Base-by-base conservation (phyloP, 2,113 vertebrate genomes). In the Eurypyga helias region DNA sequence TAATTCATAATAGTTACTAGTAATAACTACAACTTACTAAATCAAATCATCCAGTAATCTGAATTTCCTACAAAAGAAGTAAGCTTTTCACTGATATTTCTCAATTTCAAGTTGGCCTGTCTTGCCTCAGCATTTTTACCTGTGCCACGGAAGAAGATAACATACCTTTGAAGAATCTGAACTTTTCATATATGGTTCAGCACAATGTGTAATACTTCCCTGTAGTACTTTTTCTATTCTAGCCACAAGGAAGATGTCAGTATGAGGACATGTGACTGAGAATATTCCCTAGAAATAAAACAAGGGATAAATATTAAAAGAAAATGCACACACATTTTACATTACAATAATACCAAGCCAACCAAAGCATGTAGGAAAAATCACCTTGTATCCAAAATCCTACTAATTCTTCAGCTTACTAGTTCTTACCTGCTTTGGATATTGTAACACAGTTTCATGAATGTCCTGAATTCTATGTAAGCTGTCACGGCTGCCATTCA, bases 151-250 rank as follows among this genome's bases (percentile, higher is more conserved):
- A 92, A 90, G 69, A 41, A 76, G 38, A 60, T 21, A 31, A 70
- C 91, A 7, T 98, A 99, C 99, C 99, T 99, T 99, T 70, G 98
- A 98, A 28, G 99, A 99, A 97, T 99, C 99, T 28, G 99, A 99
- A 96, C 98, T 99, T 97, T 98, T 99, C 99, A 99, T 99, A 95
- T 99, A 99, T 0, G 99, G 99, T 66, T 99, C 99, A 29, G 99
- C 99, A 80, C 99, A 99, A 60, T 99, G 99, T 5, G 99, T 96
- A 94, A 99, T 99, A 89, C 99, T 99, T n/a, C 99, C 99, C 73
- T 99, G 99, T 29, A 99, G 98, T 25, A 99, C 98, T 92, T 99
- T 99, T 97, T 99, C 99, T 90, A 99, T 98, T 94, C 99, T 98
- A 89, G 99, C 99, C 97, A 99, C 99, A 6, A 99, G 98, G 97